phyloP scores from a whole-genome alignment of 2,797 vertebrate species.

The Semotilus atromaculatus region DNA sequence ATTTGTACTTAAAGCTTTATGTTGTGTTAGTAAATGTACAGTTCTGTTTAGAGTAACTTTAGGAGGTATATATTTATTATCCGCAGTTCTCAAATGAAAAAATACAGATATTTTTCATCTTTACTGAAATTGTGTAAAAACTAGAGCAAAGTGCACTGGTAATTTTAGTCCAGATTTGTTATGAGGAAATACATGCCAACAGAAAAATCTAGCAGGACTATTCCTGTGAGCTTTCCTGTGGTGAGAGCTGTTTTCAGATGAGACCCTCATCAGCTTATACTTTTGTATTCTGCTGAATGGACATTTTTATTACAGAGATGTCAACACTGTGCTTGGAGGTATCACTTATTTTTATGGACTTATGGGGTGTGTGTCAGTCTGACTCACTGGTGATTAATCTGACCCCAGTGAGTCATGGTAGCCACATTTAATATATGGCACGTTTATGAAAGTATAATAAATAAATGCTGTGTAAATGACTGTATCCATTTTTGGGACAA shows the following conservation, averaged over 20 bases:
- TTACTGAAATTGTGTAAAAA: not conserved
- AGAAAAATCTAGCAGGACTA: constrained; percentile 35
- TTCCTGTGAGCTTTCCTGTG: constrained; percentile 77
- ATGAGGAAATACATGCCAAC: constrained; percentile 64
- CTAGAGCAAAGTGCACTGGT: not conserved
- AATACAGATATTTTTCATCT: not conserved
- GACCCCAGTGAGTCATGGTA: no score
- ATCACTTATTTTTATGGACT: no score
- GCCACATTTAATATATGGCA: no score
- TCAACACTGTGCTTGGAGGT: not conserved
- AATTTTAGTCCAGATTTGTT: constrained; percentile 64
- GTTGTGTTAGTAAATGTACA: not conserved
- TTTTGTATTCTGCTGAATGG: constrained; percentile 74
- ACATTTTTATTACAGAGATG: constrained; percentile 63
- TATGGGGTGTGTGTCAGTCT: no score
- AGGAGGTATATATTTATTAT: not conserved
- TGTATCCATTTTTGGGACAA: no score
- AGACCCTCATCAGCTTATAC: constrained; percentile 55
- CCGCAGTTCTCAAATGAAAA: not conserved
- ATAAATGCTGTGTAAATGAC: no score
- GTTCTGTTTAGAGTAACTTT: not conserved
- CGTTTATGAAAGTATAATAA: no score
- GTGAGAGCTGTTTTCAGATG: constrained; percentile 49
- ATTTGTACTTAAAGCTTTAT: not conserved
- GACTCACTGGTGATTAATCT: no score